Evolutionary conservation across 2,113 vertebrate species (phyloP).

Genomic region (Vicugna pacos): DNA sequence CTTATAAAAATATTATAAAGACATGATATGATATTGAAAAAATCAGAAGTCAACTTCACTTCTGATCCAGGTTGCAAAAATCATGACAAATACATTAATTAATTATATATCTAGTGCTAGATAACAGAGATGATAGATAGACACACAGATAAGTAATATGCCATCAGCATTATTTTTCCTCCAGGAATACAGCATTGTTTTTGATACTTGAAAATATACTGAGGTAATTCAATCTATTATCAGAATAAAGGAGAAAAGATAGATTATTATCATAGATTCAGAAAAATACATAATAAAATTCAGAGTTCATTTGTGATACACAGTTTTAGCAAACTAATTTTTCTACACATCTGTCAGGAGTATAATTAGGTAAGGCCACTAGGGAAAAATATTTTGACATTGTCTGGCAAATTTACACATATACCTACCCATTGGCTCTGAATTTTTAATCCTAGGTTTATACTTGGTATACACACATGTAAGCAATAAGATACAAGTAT

Average conservation of each 20-base stretch:
- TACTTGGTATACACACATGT: background rate
- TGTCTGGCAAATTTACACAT: background rate
- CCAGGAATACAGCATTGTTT: background rate
- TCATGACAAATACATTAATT: background rate
- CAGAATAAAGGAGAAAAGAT: background rate
- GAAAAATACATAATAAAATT: background rate
- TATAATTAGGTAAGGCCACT: background rate
- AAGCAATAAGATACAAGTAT: background rate
- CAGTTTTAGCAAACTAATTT: background rate
- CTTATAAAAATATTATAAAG: background rate
- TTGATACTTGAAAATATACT: background rate
- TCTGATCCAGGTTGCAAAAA: background rate
- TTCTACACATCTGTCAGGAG: background rate
- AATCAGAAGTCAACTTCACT: background rate
- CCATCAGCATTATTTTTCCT: background rate
- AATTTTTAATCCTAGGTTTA: background rate
- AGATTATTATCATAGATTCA: background rate
- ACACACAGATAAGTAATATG: background rate
- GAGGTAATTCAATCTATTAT: background rate
- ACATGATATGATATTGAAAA: background rate
- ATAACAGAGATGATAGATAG: background rate
- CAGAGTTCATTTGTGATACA: background rate
- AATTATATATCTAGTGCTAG: background rate
- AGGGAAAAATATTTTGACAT: background rate
- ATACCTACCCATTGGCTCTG: background rate